These are phyloP conservation scores for Apamea sordens DNA, from an alignment of 2,888 invertebrate species.

Conservation along the genomic window DNA sequence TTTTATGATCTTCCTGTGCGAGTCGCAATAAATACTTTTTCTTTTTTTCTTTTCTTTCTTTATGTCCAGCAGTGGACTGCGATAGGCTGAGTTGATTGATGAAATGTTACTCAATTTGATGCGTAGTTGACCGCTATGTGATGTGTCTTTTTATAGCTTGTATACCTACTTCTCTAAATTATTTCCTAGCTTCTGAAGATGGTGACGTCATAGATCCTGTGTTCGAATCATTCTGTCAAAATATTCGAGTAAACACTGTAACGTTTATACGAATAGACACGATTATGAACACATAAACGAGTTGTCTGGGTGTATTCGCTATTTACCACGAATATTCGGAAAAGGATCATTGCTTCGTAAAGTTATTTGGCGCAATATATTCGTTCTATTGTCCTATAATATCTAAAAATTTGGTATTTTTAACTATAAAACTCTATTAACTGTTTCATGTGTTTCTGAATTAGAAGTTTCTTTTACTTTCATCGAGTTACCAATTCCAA, in stretches of 20 bases:
- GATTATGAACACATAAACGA: neutral
- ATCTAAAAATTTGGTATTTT: neutral
- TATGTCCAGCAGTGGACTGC: neutral
- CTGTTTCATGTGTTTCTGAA: neutral
- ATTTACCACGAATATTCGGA: neutral
- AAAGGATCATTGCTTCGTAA: neutral
- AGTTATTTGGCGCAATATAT: neutral
- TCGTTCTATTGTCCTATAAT: neutral
- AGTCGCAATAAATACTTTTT: no score
- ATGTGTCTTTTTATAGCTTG: no score
- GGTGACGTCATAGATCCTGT: neutral
- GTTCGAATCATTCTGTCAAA: neutral
- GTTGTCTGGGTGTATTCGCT: neutral
- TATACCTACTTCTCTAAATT: neutral
- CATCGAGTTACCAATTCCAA: neutral
- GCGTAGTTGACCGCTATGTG: no score
- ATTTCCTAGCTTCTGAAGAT: neutral
- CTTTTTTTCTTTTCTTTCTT: no score
- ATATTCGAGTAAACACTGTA: neutral
- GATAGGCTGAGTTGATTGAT: neutral
- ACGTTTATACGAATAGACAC: neutral
- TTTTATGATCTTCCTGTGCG: no score
- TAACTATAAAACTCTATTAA: neutral
- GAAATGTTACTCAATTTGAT: no score
- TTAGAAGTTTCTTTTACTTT: neutral